Base-by-base conservation (phyloP, 2,888 invertebrate species). In the Conistra vaccinii region DNA sequence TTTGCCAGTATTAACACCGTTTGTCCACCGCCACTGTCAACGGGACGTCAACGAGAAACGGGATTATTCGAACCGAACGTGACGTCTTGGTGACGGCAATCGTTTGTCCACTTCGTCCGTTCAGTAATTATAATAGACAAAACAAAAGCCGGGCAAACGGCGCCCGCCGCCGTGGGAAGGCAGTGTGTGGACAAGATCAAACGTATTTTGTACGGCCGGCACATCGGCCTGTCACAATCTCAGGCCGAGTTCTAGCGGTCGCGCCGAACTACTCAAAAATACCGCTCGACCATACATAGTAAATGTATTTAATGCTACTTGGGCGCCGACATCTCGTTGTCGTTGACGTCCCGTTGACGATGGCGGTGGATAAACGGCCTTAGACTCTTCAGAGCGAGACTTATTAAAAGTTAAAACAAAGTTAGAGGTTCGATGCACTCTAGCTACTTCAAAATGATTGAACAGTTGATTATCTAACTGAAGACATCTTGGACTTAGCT, bases 381-480 rank as follows among this genome's bases (percentile, higher is more conserved):
- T 5, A 60, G 10, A 29, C 12, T 71, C 77, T 51, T 65, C 20
- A 71, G 48, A 76, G 71, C 85, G 62, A 67, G 42, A 73, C 58
- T 73, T 62, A 80, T 76, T 68, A 69, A 63, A 66, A 58, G 14
- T 65, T 69, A 63, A 68, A 84, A 61, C 61, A 61, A 57, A 77
- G 67, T 73, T 83, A 29, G 78, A 78, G 72, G 81, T 84, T 76
- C 76, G 72, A 78, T 86, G 74, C 76, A 76, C 87, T 83, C 73
- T 83, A 39, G n/a, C 67, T 58, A 39, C 75, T 74, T 63, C 26
- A 48, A 57, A 70, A 70, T 70, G 20, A 84, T 75, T 61, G 63
- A 85, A 63, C 83, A 45, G 32, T 77, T 55, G 67, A 70, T 85
- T 85, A 83, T 73, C 78, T 85, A 83, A 83, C 83, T 69, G 6